A percentile compares a stretch with the other conserved stretches of the same genome.
Conservation (phyloP, 2,888 invertebrate genomes). For the Caenorhabditis sinica region DNA sequence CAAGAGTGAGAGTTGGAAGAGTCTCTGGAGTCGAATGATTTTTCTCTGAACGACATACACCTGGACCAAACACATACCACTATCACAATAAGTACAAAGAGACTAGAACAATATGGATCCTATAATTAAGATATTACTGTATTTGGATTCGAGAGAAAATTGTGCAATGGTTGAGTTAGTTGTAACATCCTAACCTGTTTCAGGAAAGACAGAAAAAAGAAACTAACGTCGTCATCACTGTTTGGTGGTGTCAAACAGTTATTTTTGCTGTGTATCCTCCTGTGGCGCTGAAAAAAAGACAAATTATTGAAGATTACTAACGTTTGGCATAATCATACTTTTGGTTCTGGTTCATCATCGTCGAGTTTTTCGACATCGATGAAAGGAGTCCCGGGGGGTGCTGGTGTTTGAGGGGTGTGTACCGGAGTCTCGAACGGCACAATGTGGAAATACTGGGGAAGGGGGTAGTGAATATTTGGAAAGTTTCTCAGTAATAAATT, state of each 20-base stretch:
- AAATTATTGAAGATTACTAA: neutral
- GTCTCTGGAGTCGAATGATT: neutral
- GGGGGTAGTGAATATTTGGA: neutral
- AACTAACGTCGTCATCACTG: conserved; percentile 70
- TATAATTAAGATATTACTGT: neutral
- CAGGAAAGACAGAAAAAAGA: conserved; percentile 55
- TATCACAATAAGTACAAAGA: neutral
- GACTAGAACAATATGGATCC: conserved; percentile 10
- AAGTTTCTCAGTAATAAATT: neutral
- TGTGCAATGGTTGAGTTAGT: conserved; percentile 32
- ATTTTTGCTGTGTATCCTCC: conserved; percentile 57
- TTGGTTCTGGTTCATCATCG: conserved; percentile 3
- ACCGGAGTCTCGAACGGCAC: conserved; percentile 21
- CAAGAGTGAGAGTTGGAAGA: neutral
- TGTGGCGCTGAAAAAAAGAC: conserved; percentile 61
- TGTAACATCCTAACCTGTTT: conserved; percentile 56
- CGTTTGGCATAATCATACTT: neutral
- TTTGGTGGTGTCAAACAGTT: conserved; percentile 63
- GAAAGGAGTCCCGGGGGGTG: neutral
- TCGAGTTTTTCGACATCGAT: conserved; percentile 39
- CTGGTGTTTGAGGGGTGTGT: neutral
- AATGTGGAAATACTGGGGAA: neutral
- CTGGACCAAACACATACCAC: conserved; percentile 5
- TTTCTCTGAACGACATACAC: neutral
- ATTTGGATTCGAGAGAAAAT: neutral